phyloP scores from a whole-genome alignment of 2,888 invertebrate species.

The Pterobdella sp. region DNA sequence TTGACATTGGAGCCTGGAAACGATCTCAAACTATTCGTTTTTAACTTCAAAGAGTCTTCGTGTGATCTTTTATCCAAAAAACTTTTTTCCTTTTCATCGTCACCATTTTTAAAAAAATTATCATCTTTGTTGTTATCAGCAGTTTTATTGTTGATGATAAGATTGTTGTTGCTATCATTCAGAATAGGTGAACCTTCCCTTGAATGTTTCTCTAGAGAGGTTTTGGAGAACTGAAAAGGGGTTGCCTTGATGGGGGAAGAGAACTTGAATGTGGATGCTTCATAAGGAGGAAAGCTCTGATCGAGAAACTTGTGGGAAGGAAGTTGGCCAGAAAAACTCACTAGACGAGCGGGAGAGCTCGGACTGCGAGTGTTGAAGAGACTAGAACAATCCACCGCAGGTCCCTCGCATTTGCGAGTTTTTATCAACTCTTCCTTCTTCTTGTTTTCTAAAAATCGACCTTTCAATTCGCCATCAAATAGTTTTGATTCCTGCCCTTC shows the following conservation, averaged over 20 bases:
- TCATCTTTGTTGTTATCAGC: not conserved
- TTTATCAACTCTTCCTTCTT: not conserved
- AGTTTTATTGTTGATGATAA: not conserved
- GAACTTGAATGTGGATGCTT: not conserved
- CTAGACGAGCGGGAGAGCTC: slow-evolving; percentile 34
- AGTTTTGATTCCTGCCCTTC: slow-evolving; percentile 10
- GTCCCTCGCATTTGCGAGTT: not conserved
- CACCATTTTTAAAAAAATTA: not conserved
- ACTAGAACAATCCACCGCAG: not conserved
- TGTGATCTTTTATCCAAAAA: not conserved
- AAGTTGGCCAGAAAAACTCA: slow-evolving; percentile 14
- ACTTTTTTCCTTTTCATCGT: not conserved
- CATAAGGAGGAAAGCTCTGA: slow-evolving; percentile 17
- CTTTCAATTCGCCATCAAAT: slow-evolving; percentile 10
- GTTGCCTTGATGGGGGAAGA: not conserved
- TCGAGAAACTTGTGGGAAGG: slow-evolving; percentile 20
- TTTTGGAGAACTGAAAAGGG: too few relatives aligned
- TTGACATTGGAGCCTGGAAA: not conserved
- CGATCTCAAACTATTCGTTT: not conserved
- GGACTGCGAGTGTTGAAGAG: slow-evolving; percentile 34
- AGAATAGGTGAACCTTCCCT: too few relatives aligned
- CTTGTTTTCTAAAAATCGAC: not conserved
- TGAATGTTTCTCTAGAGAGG: too few relatives aligned
- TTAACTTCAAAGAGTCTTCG: too few relatives aligned
- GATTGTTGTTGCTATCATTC: slow-evolving; percentile 9